Evolutionary conservation across 2,888 invertebrate species (phyloP).

Genomic region (Acholoe squamosa): DNA sequence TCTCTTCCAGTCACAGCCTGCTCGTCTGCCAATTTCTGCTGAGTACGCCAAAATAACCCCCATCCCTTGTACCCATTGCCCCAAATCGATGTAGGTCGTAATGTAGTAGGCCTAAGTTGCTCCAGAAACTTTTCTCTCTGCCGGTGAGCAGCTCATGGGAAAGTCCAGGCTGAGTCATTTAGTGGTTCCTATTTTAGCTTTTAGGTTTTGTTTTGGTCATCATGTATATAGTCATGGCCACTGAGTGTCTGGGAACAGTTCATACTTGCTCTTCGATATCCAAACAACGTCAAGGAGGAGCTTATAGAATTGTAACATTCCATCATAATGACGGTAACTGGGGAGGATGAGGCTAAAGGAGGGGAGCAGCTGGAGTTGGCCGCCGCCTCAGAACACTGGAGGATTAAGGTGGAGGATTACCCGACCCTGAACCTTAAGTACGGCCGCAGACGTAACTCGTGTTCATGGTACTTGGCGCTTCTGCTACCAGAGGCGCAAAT

Average conservation of each 20-base stretch:
- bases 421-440: conserved; percentile 58
- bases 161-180: not conserved
- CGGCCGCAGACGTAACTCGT: conserved; percentile 3
- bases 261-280: not conserved
- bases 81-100: not conserved
- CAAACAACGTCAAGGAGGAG: not conserved
- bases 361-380: conserved; percentile 26
- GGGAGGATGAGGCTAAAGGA: not conserved
- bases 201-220: not conserved
- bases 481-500: not conserved
- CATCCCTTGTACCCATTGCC: not conserved
- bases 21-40: not conserved
- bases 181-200: not conserved
- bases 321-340: not conserved
- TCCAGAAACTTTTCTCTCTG: not conserved
- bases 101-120: not conserved
- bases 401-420: conserved; percentile 60
- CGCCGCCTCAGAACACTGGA: conserved; percentile 14
- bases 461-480: conserved; percentile 38
- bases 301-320: not conserved
- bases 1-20: not conserved
- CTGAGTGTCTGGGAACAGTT: not conserved
- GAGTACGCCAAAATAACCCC: not conserved
- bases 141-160: not conserved
- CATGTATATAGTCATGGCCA: not conserved